Percentiles rank a stretch among this genome's conserved stretches.
phyloP scores from a whole-genome alignment of 2,797 vertebrate species.

The Galaxias olidus region DNA sequence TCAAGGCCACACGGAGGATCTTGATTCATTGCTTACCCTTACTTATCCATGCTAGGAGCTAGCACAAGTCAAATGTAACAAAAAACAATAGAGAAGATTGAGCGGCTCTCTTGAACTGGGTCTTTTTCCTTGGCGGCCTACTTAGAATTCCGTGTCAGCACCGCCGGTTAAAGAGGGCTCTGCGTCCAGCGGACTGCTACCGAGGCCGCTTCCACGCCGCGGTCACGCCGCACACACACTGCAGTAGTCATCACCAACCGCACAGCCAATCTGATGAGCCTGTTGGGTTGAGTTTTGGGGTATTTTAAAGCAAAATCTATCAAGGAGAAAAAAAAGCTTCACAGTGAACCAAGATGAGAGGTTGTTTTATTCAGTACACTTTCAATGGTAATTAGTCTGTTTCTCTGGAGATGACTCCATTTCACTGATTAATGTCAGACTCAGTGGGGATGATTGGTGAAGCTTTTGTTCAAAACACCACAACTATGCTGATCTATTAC shows the following conservation, averaged over 20 bases:
- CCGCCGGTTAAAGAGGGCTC: constrained; percentile 31
- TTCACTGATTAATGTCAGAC: constrained; percentile 45
- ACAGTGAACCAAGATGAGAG: constrained; percentile 24
- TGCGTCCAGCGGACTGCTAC: constrained; percentile 53
- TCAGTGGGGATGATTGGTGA: constrained; percentile 19
- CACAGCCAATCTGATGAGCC: constrained; percentile 40
- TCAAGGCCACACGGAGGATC: constrained; percentile 60
- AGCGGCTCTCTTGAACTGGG: constrained; percentile 35
- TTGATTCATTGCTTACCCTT: constrained; percentile 55
- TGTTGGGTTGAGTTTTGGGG: constrained; percentile 24
- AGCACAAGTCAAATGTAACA: constrained; percentile 29
- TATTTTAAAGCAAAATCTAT: constrained; percentile 29
- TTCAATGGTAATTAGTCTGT: constrained; percentile 36
- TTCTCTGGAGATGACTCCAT: neutral
- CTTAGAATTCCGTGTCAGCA: constrained; percentile 64
- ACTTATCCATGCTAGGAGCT: constrained; percentile 37
- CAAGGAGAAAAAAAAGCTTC: constrained; percentile 20
- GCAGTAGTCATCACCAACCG: constrained; percentile 55
- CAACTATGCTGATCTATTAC: constrained; percentile 22
- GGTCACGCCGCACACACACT: constrained; percentile 48
- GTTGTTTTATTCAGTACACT: constrained; percentile 17
- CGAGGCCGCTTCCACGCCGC: constrained; percentile 26
- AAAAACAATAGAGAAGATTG: constrained; percentile 6
- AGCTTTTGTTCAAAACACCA: constrained; percentile 30
- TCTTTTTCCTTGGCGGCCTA: constrained; percentile 53